These are phyloP conservation scores for Leptobrachium leishanense DNA, from an alignment of 2,113 vertebrate genomes.

Conservation along the genomic window DNA sequence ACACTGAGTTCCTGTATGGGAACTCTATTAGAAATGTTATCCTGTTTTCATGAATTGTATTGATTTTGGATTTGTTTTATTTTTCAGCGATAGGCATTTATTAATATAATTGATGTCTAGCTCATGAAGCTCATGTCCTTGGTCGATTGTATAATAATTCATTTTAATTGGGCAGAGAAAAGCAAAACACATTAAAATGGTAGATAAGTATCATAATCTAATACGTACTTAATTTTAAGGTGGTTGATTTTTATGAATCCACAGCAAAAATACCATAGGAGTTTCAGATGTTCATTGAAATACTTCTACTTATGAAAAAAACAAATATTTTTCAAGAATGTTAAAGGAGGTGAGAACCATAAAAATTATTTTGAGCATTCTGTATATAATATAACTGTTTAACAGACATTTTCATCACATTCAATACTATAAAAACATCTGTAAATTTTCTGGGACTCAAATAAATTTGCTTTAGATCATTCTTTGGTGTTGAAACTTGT, in stretches of 20 bases:
- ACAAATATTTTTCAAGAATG: slow-evolving; percentile 4
- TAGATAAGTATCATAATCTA: not conserved
- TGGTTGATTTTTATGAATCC: not conserved
- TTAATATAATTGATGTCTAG: too few species aligned
- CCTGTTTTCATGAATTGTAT: not conserved
- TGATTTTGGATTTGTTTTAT: not conserved
- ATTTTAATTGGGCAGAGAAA: not conserved
- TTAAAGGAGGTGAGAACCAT: slow-evolving; percentile 14
- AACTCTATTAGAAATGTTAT: too few species aligned
- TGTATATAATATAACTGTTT: slow-evolving; percentile 3
- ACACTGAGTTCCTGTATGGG: too few species aligned
- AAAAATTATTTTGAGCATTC: slow-evolving; percentile 5
- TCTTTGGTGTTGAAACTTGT: too few species aligned
- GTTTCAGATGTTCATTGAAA: not conserved
- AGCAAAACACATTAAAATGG: not conserved
- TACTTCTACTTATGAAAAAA: not conserved
- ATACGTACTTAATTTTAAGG: not conserved
- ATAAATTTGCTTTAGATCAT: too few species aligned
- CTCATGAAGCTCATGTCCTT: too few species aligned
- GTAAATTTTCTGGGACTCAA: too few species aligned
- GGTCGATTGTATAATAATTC: too few species aligned
- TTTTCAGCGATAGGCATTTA: too few species aligned
- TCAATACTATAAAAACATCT: too few species aligned
- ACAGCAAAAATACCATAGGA: not conserved
- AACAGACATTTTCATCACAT: not conserved